Evolutionary conservation across 2,888 invertebrate species (phyloP).

Genomic region (Halocaridina rubra): DNA sequence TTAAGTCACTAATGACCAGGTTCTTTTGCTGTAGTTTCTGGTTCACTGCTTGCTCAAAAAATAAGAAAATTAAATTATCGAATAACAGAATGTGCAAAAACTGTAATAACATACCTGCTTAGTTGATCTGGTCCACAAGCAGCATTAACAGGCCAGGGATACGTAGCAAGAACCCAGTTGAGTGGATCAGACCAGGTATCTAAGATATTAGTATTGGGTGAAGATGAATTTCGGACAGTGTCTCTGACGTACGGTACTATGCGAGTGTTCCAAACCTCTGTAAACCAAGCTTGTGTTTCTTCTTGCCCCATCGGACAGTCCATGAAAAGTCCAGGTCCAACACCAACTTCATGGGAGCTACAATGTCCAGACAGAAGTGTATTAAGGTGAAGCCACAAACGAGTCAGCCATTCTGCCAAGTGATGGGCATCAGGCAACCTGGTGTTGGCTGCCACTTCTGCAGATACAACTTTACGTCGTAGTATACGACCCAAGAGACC

Average conservation of each 20-base stretch:
- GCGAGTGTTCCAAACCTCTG: constrained; percentile 48
- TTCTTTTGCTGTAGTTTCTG: no score
- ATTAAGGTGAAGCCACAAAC: constrained; percentile 57
- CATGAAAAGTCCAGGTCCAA: constrained; percentile 36
- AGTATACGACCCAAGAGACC: constrained; percentile 48
- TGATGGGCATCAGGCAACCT: constrained; percentile 44
- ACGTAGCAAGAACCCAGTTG: constrained; percentile 57
- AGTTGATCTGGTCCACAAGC: constrained; percentile 50
- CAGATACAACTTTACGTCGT: constrained; percentile 23
- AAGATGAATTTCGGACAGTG: not conserved
- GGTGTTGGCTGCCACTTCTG: constrained; percentile 35
- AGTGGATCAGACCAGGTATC: constrained; percentile 51
- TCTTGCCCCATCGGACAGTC: constrained; percentile 44
- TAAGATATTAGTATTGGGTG: constrained; percentile 3
- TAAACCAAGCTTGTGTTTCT: constrained; percentile 53
- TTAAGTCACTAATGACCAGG: not conserved
- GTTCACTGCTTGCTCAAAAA: no score
- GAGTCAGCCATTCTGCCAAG: constrained; percentile 53
- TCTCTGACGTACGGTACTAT: constrained; percentile 23
- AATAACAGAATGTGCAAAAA: no score
- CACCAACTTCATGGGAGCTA: constrained; percentile 6
- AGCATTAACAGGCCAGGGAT: constrained; percentile 52
- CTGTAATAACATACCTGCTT: constrained; percentile 35
- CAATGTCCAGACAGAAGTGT: constrained; percentile 40
- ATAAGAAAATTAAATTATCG: no score